Evolutionary conservation across 2,797 vertebrate genomes (phyloP), one percentile per base, ranked within the genome.

Genomic region (Phrynocephalus guinanensis): DNA sequence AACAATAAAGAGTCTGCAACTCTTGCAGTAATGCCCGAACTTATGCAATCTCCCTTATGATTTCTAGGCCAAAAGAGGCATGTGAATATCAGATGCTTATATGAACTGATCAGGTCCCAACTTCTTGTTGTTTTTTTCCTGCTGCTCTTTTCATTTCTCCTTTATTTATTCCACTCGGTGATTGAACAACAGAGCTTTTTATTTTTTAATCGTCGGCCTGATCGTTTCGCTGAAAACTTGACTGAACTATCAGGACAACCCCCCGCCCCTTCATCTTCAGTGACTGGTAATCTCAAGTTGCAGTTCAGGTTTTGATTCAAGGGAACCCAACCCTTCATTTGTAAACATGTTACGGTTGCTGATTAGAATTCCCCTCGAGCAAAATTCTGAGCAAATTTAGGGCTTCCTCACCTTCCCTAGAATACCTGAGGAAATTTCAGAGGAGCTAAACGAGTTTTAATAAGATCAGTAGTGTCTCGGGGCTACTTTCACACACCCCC

Each of bases 41-140:
- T 86, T 85, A 81, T 44, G 77, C 81, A 90, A 86, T 77, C 79
- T 79, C 77, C 2, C 6, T 11, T 6, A 70, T 28, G 30, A 83
- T 90, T 91, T 88, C 76, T 81, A 81, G 15, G 72, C 72, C 76
- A 81, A 88, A 86, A 83, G 20, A 71, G 88, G 66, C 83, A 68
- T 80, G 77, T n/a, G 73, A 80, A 85, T 66, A 79, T 85, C 83
- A 52, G 88, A 80, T n/a, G 67, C 30, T 85, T 66, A 77, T 66
- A 30, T 28, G 70, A 89, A 72, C 15, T 22, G 71, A 78, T 79
- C 33, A 10, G 33, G 48, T 38, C 26, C 66, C 75, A 18, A 90
- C 76, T 4, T 2, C 73, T 77, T 38, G 33, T 33, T 33, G 1
- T 28, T 13, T 15, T 16, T 52, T 24, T 26, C 33, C 66, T 8